These are phyloP conservation scores for Leuciscus waleckii DNA, from an alignment of 2,797 vertebrate genomes.

Conservation along the genomic window DNA sequence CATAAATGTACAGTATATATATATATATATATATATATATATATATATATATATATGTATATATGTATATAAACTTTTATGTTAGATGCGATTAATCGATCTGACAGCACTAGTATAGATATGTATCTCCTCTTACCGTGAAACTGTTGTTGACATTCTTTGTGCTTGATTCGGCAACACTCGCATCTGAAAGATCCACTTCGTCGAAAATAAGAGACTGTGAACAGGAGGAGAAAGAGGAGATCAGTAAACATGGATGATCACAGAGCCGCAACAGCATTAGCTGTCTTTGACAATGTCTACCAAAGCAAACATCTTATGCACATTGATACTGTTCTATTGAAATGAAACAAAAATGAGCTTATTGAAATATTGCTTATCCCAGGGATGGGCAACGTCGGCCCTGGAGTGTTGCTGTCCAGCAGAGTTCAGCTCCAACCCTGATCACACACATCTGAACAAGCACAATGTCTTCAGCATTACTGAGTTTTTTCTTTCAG, in stretches of 20 bases:
- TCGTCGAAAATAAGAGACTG: slow-evolving; percentile 99
- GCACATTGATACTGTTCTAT: neutral
- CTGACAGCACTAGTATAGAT: too few species aligned
- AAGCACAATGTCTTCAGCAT: neutral
- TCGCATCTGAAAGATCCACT: slow-evolving; percentile 98
- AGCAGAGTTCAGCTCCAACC: neutral
- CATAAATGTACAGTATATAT: neutral
- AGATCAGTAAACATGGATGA: slow-evolving; percentile 64
- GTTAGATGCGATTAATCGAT: too few species aligned
- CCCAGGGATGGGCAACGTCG: neutral
- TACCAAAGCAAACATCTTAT: neutral
- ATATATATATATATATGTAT: too few species aligned
- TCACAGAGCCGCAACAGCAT: neutral
- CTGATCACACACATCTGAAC: neutral
- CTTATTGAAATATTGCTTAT: slow-evolving; percentile 31
- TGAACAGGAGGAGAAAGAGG: slow-evolving; percentile 65
- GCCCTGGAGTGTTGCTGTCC: neutral
- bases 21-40: too few species aligned
- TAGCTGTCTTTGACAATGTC: slow-evolving; percentile 10
- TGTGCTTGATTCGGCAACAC: slow-evolving; percentile 97
- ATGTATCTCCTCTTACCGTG: slow-evolving; percentile 81
- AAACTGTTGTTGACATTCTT: slow-evolving; percentile 99
- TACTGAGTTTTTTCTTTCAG: neutral
- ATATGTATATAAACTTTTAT: too few species aligned
- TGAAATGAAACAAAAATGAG: slow-evolving; percentile 36